These are phyloP conservation scores for Phaenicophaeus curvirostris DNA, from an alignment of 2,797 vertebrate species.

Conservation along the genomic window DNA sequence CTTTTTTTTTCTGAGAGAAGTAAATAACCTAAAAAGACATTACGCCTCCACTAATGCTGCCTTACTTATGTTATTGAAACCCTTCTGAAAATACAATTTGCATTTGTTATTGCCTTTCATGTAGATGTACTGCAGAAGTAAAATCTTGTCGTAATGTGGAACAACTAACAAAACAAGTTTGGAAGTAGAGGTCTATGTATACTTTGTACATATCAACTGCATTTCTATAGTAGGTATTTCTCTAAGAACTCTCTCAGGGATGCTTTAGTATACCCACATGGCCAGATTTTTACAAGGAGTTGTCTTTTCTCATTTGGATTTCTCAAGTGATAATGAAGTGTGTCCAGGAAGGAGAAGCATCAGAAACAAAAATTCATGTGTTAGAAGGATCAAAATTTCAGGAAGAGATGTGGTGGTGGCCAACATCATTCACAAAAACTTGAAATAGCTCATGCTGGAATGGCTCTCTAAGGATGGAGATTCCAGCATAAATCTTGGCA, in stretches of 20 bases:
- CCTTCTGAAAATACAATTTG: not conserved
- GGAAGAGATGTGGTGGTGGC: not conserved
- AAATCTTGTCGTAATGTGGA: not conserved
- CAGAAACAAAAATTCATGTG: not conserved
- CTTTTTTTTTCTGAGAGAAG: not conserved
- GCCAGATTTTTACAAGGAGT: not conserved
- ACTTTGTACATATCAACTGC: not conserved
- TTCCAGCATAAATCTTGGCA: not conserved
- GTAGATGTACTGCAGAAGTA: not conserved
- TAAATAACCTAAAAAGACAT: not conserved
- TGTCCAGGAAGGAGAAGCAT: not conserved
- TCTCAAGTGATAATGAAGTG: not conserved
- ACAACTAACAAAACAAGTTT: not conserved
- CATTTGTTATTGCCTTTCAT: not conserved
- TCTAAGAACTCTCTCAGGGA: not conserved
- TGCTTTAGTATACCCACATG: not conserved
- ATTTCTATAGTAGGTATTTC: not conserved
- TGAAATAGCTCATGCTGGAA: not conserved
- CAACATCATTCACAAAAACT: not conserved
- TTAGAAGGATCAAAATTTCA: not conserved
- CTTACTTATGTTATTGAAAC: not conserved
- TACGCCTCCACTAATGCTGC: not conserved
- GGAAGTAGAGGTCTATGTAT: not conserved
- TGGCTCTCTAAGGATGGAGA: not conserved
- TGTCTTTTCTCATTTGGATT: not conserved